These are phyloP conservation scores for Neoitamus cyanurus DNA, from an alignment of 2,888 invertebrate genomes.

Conservation along the genomic window DNA sequence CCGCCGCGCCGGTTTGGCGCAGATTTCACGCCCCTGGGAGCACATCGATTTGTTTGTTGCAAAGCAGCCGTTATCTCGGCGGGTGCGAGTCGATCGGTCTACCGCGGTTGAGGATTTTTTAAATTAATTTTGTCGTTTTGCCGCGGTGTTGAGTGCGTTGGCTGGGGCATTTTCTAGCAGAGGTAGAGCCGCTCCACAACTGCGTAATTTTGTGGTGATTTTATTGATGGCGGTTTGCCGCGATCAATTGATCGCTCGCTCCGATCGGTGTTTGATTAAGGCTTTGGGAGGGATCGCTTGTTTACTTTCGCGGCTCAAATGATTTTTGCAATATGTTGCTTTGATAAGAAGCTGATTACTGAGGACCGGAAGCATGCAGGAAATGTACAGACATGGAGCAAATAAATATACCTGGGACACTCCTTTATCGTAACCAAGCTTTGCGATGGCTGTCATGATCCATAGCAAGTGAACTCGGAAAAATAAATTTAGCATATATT, in stretches of 20 bases:
- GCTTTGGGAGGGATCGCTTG: neutral
- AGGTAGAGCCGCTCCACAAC: neutral
- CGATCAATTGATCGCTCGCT: neutral
- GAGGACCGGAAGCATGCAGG: no score
- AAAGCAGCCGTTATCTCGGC: neutral
- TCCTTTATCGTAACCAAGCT: no score
- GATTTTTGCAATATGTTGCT: neutral
- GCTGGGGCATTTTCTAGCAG: neutral
- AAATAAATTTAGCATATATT: no score
- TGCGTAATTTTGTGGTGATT: neutral
- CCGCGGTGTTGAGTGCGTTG: neutral
- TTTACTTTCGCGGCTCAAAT: neutral
- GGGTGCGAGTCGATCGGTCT: neutral
- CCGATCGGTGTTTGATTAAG: neutral
- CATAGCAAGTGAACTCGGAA: no score
- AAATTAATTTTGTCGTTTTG: neutral
- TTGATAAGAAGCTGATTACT: neutral
- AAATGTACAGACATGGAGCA: no score
- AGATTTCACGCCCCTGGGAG: neutral
- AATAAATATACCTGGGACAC: no score
- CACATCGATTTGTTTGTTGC: neutral
- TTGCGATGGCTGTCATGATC: no score
- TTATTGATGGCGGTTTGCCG: neutral
- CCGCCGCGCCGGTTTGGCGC: neutral
- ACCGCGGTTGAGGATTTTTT: neutral